These are phyloP conservation scores for Anas bahamensis DNA, from an alignment of 2,797 vertebrate genomes.

Conservation along the genomic window DNA sequence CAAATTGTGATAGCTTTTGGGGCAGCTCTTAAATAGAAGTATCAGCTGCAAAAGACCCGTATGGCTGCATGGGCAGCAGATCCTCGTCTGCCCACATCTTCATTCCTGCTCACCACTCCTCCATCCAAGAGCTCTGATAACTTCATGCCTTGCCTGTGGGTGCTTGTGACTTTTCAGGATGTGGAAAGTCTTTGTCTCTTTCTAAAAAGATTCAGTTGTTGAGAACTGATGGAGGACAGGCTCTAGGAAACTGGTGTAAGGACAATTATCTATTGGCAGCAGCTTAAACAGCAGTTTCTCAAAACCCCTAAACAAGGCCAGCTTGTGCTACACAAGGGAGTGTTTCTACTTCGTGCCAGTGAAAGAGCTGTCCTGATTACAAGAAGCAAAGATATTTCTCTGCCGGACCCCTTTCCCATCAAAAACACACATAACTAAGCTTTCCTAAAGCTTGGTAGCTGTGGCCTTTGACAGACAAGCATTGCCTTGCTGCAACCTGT, in stretches of 20 bases:
- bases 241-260: background rate
- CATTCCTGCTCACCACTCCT: background rate
- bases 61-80: fast-evolving
- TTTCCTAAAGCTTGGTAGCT: background rate
- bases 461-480: background rate
- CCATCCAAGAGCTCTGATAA: background rate
- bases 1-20: background rate
- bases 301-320: background rate
- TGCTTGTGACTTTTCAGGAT: background rate
- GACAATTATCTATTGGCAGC: background rate
- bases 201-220: background rate
- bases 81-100: background rate
- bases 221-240: background rate
- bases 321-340: background rate
- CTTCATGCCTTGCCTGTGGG: background rate
- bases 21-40: background rate
- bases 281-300: background rate
- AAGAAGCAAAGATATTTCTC: background rate
- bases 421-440: background rate
- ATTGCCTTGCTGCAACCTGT: background rate
- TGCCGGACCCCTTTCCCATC: background rate
- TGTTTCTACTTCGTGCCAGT: background rate
- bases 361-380: background rate
- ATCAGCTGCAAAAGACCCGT: background rate
- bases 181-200: background rate